Evolutionary conservation across 1,140 invertebrate species (phyloP), one percentile per base, ranked within the genome.

Genomic region (Drosophila simulans): DNA sequence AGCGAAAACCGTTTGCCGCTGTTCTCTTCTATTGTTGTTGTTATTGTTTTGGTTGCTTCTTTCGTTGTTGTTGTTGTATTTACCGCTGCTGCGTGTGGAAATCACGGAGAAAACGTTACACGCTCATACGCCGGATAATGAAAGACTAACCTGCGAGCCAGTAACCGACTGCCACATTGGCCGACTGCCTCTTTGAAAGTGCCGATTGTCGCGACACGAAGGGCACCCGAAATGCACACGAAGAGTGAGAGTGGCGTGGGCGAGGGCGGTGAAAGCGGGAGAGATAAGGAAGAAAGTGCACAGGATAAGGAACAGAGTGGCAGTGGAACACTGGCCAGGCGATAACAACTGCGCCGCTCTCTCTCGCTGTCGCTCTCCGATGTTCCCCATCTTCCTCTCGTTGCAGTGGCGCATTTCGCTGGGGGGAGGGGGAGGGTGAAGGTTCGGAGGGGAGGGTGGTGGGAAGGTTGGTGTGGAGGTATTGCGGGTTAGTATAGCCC

Each of bases 221-320:
- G 35, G 40, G 25, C 22, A 34, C 13, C 35, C 72, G 55, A 59
- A 49, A 20, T 20, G n/a, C 13, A 4, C 27, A 17, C 57, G 63
- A 79, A 22, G 4, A 12, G 15, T 11, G 20, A 22, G 4, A 12
- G 37, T 31, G 8, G 7, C 7, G 8, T 10, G 11, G 20, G 40
- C 58, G 65, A 69, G 20, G 20, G 17, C 42, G 45, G 42, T 31
- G 37, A 11, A 11, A n/a, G n/a, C 17, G 39, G 31, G 35, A 34
- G 15, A 77, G 81, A 88, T 86, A 86, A 86, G 66, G 64, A 42
- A 72, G 48, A 35, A 59, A 66, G 57, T 68, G 78, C 74, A 79
- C 83, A 88, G 83, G 83, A 86, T 88, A 86, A 88, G 83, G 73
- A 86, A 86, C 78, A 52, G 49, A 53, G 15, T 65, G 83, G 78